phyloP scores from a whole-genome alignment of 2,797 vertebrate genomes.

The Cyprinodon diabolis region DNA sequence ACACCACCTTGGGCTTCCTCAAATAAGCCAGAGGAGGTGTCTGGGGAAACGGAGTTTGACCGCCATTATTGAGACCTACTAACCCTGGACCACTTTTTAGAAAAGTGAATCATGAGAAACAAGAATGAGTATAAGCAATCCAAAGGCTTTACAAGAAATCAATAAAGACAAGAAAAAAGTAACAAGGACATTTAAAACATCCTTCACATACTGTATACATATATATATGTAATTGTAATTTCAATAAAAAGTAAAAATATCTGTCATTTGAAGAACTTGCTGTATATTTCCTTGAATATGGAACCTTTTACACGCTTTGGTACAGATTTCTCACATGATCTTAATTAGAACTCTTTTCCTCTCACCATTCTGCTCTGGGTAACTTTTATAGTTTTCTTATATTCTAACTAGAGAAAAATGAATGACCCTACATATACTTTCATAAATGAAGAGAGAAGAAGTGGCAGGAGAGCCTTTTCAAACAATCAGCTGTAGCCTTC shows the following conservation, averaged over 20 bases:
- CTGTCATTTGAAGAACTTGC: no score
- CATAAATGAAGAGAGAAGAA: not conserved
- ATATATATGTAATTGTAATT: no score
- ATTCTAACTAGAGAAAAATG: conserved; percentile 9
- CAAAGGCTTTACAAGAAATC: no score
- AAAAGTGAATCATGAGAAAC: no score
- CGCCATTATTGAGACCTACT: no score
- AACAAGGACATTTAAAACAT: not conserved
- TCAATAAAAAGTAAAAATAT: no score
- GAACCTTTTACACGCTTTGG: conserved; percentile 29
- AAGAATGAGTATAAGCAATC: no score
- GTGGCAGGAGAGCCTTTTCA: not conserved
- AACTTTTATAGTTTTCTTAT: conserved; percentile 20
- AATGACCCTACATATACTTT: not conserved
- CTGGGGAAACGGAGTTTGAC: no score
- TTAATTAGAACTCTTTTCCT: conserved; percentile 13
- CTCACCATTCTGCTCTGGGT: conserved; percentile 10
- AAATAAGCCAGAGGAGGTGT: no score
- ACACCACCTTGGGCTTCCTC: no score
- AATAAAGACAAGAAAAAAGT: not conserved
- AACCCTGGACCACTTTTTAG: no score
- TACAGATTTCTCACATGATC: conserved; percentile 11
- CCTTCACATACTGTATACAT: no score
- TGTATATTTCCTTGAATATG: conserved; percentile 9
- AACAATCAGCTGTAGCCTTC: not conserved